Evolutionary conservation across 2,113 vertebrate species (phyloP), one percentile per base, ranked within the genome.

Genomic region (Caranx melampygus): DNA sequence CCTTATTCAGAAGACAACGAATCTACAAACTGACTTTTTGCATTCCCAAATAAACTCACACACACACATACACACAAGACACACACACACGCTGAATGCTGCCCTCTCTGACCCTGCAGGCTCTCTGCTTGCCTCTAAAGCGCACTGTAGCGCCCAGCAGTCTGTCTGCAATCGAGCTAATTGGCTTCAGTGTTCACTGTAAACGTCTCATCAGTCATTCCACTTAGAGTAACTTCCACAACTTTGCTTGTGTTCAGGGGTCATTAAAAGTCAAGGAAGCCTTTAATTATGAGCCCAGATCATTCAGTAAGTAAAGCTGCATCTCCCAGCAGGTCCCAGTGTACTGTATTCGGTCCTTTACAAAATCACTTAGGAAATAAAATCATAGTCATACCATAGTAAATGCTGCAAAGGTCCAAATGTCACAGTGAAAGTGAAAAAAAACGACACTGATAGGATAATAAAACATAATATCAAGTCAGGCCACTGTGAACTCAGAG

Each of bases 241-340:
- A 90, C 83, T 93, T 91, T 92, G 89, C 91, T 92, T 92, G 89
- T 89, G 84, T 89, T 89, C 81, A 54, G 76, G 84, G 92, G 87
- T 94, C 91, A 91, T 93, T 92, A 92, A 89, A 87, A 92, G 92
- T 90, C 87, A 83, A 89, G 87, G 70, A 87, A 88, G 79, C 88
- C 89, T 90, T 93, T 94, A 91, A 93, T 94, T 93, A 92, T 18
- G 26, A 86, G 72, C 55, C 58, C 18, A 33, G 72, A 84, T 88
- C 59, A 55, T 83, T 86, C 87, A 85, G 88, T 92, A 88, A 91
- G 88, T 91, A 92, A 92, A 84, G 82, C 5, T 83, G 59, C 55
- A 81, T 88, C 83, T 89, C 74, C 71, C 79, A 42, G 61, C 71
- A 73, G 75, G 66, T 87, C 60, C 67, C 52, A 40, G 61, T 81